Evolutionary conservation across 2,113 vertebrate species (phyloP).

Genomic region (Plestiodon gilberti): DNA sequence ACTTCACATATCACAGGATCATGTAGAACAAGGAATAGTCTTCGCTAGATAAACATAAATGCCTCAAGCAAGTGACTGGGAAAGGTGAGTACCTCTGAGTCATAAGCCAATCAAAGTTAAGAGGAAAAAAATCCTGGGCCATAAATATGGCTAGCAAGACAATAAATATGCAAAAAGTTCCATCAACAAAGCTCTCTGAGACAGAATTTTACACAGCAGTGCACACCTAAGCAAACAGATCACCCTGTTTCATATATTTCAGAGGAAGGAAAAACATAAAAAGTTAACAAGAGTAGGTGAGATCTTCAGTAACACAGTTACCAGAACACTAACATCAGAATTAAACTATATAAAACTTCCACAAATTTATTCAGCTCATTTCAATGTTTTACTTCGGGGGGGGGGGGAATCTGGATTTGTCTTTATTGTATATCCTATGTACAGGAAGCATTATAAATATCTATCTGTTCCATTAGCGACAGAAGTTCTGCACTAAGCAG

Average conservation of each 20-base stretch:
- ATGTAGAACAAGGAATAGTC: neutral
- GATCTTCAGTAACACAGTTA: neutral
- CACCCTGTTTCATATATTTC: neutral
- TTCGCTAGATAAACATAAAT: neutral
- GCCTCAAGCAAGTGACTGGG: neutral
- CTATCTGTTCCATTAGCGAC: no score
- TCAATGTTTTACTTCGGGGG: neutral
- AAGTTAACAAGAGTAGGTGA: neutral
- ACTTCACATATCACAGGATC: neutral
- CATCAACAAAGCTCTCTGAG: neutral
- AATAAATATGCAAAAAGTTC: neutral
- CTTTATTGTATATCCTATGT: no score
- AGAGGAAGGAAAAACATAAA: neutral
- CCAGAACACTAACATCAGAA: neutral
- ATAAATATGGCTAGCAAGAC: neutral
- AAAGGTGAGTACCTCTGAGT: neutral
- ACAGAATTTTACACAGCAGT: neutral
- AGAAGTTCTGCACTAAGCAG: no score
- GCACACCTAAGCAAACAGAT: neutral
- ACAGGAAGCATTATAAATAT: no score
- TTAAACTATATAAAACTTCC: neutral
- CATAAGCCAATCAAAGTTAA: neutral
- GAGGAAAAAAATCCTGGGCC: no score
- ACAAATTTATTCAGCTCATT: neutral
- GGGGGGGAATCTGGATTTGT: no score